Conservation (phyloP, 2,797 vertebrate genomes). For the Micromesistius poutassou region DNA sequence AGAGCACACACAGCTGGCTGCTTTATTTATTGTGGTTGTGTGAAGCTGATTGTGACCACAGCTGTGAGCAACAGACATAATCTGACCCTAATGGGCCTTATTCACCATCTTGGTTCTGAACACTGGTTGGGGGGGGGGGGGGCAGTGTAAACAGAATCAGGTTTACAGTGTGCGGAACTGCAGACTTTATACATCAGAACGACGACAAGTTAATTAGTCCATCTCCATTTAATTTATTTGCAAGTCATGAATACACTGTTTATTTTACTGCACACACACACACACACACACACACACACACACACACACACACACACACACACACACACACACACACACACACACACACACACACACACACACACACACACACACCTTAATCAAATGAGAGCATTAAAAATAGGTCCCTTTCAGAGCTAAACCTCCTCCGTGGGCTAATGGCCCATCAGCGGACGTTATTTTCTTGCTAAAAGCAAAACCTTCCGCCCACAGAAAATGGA, state of each 20-base stretch:
- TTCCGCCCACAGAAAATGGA: constrained; percentile 24
- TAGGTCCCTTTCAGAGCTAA: constrained; percentile 55
- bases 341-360: constrained; percentile 26
- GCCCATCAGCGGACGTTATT: constrained; percentile 35
- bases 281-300: constrained; percentile 27
- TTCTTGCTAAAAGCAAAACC: constrained; percentile 20
- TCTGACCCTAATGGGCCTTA: constrained; percentile 38
- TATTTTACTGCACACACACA: constrained; percentile 25
- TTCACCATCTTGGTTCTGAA: neutral
- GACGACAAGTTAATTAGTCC: neutral
- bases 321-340: constrained; percentile 27
- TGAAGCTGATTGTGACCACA: constrained; percentile 45
- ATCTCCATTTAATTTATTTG: neutral
- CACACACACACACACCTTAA: constrained; percentile 36
- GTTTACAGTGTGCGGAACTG: neutral
- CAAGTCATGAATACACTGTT: neutral
- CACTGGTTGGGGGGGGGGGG: no score
- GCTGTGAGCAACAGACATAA: constrained; percentile 64
- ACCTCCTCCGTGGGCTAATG: constrained; percentile 46
- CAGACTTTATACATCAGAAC: neutral
- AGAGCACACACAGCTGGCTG: constrained; percentile 32
- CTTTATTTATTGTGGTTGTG: constrained; percentile 46
- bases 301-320: constrained; percentile 27
- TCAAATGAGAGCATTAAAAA: constrained; percentile 57
- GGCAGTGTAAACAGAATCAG: neutral